A percentile compares a stretch with the other conserved stretches of the same genome.
Conservation (phyloP, 2,888 invertebrate species). For the Amiota communis region DNA sequence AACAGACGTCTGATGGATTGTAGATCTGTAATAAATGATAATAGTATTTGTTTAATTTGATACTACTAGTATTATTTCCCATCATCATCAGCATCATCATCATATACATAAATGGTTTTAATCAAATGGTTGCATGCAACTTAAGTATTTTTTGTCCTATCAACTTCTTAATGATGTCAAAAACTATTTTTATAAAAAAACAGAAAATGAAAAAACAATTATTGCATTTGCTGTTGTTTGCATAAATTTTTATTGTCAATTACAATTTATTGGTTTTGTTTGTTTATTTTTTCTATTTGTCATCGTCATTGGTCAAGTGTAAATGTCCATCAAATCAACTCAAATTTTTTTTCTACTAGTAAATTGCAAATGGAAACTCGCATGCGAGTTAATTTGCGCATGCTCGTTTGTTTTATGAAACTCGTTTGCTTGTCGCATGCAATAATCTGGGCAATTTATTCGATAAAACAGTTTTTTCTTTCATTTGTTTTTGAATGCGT, state of each 20-base stretch:
- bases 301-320: too few relatives aligned
- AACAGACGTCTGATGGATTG: conserved; percentile 87
- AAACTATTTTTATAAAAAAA: not conserved
- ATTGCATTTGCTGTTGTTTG: conserved; percentile 53
- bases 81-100: not conserved
- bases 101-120: not conserved
- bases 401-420: not conserved
- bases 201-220: not conserved
- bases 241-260: conserved; percentile 64
- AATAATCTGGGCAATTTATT: conserved; percentile 24
- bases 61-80: not conserved
- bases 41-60: not conserved
- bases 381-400: conserved; percentile 21
- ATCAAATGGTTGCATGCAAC: not conserved
- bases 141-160: conserved; percentile 8
- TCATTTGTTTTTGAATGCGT: not conserved
- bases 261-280: conserved; percentile 46
- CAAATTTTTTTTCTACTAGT: too few relatives aligned
- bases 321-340: too few relatives aligned
- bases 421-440: conserved; percentile 21
- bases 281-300: not conserved
- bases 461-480: conserved; percentile 12
- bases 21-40: conserved; percentile 79
- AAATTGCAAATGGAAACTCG: not conserved
- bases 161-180: conserved; percentile 9